Conservation (phyloP, 2,888 invertebrate genomes). For the Chrysopilus asiliformis region DNA sequence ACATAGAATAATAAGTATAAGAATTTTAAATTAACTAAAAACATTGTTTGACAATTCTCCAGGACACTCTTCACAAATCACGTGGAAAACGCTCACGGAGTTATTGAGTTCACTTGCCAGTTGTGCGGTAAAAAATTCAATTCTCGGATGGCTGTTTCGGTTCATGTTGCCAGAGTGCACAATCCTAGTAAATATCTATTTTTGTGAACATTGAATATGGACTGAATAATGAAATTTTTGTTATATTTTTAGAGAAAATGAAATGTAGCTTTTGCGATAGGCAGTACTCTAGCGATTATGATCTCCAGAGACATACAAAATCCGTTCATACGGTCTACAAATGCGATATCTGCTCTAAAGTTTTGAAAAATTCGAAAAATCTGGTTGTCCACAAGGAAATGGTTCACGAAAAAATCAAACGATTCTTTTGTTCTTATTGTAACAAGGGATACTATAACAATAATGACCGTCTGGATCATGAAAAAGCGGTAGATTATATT, state of each 20-base stretch:
- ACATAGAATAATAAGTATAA: too few species aligned
- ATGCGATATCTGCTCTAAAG: constrained; percentile 24
- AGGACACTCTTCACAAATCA: too few species aligned
- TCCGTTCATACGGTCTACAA: constrained; percentile 23
- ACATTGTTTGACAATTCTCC: too few species aligned
- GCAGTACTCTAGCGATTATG: constrained; percentile 20
- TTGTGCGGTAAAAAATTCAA: constrained; percentile 27
- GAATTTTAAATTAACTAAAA: too few species aligned
- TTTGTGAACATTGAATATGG: background rate
- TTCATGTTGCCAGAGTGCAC: constrained; percentile 31
- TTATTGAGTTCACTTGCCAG: constrained; percentile 20
- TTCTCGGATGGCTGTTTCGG: constrained; percentile 30
- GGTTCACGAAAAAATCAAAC: constrained; percentile 26
- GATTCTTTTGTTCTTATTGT: constrained; percentile 26
- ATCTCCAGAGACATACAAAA: constrained; percentile 23
- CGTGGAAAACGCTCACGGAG: constrained; percentile 15
- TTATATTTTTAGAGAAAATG: constrained; percentile 14
- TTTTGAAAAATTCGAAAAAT: constrained; percentile 26
- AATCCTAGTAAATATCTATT: constrained; percentile 24
- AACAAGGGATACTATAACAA: constrained; percentile 30
- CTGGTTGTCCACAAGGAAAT: constrained; percentile 25
- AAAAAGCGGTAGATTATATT: constrained; percentile 18
- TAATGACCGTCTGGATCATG: constrained; percentile 27
- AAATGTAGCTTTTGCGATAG: constrained; percentile 22
- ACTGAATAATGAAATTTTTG: too few species aligned